phyloP scores from a whole-genome alignment of 2,888 invertebrate species.

The Apantesis nais region DNA sequence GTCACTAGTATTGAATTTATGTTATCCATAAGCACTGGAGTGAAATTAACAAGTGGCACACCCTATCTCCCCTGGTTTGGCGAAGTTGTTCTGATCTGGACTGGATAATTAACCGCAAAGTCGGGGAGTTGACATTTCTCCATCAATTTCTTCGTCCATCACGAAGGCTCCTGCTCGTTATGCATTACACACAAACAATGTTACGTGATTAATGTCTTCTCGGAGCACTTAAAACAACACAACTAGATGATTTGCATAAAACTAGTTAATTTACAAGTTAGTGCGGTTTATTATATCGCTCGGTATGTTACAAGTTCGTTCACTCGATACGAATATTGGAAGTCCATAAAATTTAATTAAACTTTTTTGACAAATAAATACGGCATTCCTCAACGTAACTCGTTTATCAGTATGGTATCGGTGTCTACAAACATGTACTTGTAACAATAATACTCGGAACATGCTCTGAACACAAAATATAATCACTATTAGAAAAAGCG shows the following conservation, averaged over 20 bases:
- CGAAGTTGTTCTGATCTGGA: conserved; percentile 35
- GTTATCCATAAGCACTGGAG: conserved; percentile 28
- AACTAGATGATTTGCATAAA: conserved; percentile 80
- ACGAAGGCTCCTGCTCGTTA: conserved; percentile 59
- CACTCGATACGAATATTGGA: not conserved
- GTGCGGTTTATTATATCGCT: conserved; percentile 37
- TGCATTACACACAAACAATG: conserved; percentile 78
- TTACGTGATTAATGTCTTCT: conserved; percentile 80
- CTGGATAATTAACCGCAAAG: conserved; percentile 76
- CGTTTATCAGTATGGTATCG: not conserved
- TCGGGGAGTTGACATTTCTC: conserved; percentile 74
- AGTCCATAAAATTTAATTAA: not conserved
- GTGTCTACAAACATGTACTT: not conserved
- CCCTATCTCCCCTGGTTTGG: conserved; percentile 36
- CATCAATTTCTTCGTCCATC: conserved; percentile 75
- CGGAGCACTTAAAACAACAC: conserved; percentile 69
- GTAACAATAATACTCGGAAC: not conserved
- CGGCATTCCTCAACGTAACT: too few species aligned
- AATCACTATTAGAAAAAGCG: not conserved
- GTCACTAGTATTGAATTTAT: conserved; percentile 25
- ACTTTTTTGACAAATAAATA: not conserved
- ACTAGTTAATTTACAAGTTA: conserved; percentile 78
- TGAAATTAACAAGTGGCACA: conserved; percentile 40
- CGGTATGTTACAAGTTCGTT: conserved; percentile 15
- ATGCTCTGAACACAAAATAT: not conserved